A percentile compares a stretch with the other conserved stretches of the same genome.
phyloP scores from a whole-genome alignment of 1,140 invertebrate genomes.

The Ephestia elutella region DNA sequence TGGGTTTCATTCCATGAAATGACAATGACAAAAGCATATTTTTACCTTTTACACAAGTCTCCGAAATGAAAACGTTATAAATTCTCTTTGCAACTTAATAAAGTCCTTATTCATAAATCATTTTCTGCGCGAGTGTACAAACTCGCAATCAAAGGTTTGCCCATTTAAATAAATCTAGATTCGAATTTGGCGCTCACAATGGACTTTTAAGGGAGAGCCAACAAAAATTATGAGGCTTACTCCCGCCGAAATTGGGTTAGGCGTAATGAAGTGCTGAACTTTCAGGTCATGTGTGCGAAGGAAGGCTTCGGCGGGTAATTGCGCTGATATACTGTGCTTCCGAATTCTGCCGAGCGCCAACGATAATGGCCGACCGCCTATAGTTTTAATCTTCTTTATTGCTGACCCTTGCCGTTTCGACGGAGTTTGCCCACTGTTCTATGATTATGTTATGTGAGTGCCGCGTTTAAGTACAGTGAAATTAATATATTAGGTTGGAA shows the following conservation, averaged over 20 bases:
- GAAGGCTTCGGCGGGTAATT: constrained; percentile 25
- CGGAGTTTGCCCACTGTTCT: constrained; percentile 10
- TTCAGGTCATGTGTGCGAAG: constrained; percentile 47
- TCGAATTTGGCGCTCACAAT: constrained; percentile 40
- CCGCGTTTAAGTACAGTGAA: not conserved
- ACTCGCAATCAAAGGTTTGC: constrained; percentile 58
- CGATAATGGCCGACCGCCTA: constrained; percentile 41
- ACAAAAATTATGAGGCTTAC: constrained; percentile 39
- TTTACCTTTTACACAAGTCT: too few species aligned
- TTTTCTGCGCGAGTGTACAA: not conserved
- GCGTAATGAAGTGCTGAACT: constrained; percentile 56
- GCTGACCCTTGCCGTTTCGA: constrained; percentile 36
- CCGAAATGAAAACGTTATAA: too few species aligned
- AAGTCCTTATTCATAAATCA: too few species aligned
- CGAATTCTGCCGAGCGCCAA: constrained; percentile 21
- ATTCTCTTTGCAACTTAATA: too few species aligned
- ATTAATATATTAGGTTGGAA: not conserved
- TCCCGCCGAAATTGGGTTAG: constrained; percentile 35
- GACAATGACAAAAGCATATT: too few species aligned
- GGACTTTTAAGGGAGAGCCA: constrained; percentile 35
- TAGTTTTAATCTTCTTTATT: constrained; percentile 65
- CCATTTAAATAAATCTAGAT: constrained; percentile 66
- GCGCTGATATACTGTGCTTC: constrained; percentile 40
- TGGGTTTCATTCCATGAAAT: too few species aligned
- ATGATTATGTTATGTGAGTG: constrained; percentile 9